Base-by-base conservation (phyloP, 2,797 vertebrate genomes). In the Pipistrellus pipistrellus region DNA sequence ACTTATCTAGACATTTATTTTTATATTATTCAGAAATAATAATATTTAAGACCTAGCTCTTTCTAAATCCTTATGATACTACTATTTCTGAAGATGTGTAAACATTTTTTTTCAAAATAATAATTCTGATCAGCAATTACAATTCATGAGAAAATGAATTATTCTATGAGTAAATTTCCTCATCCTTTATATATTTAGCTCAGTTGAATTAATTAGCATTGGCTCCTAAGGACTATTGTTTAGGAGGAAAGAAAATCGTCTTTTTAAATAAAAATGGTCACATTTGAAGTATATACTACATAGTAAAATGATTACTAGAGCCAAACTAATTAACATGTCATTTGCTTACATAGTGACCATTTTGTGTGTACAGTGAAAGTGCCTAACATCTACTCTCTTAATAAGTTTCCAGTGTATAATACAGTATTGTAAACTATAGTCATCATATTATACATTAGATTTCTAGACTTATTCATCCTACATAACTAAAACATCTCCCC, bases 31-130 rank as follows among this genome's bases (percentile, higher is more conserved):
- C n/a, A 66, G 64, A 59, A 78, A 44, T 44, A 78, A 44, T 44
- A 59, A 21, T 53, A 68, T 76, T 71, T 73, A 72, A 78, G 66
- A 75, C 2, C 6, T 53, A 88, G 51, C 3, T 71, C 82, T 88
- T 64, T 87, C 69, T 48, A 91, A 75, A 68, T 85, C 21, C 44
- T 85, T 57, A 78, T 72, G 44, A 86, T 46, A n/a, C n/a, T 51
- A 81, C 35, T 91, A 27, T 81, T 88, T 93, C 73, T 84, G 48
- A 88, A 55, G 25, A 77, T 72, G 27, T 71, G 44, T 68, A 25
- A 41, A 53, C 17, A n/a, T 73, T 73, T 73, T 68, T 57, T 68
- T 57, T 77, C 3, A 62, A 66, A 89, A 7, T 69, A 46, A 23
- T 27, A 85, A n/a, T 64, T 86, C 48, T 78, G 18, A 73, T 21